A percentile compares a stretch with the other conserved stretches of the same genome.
Evolutionary conservation across 2,888 invertebrate genomes (phyloP).

Genomic region (Nephrotoma guestfalica): DNA sequence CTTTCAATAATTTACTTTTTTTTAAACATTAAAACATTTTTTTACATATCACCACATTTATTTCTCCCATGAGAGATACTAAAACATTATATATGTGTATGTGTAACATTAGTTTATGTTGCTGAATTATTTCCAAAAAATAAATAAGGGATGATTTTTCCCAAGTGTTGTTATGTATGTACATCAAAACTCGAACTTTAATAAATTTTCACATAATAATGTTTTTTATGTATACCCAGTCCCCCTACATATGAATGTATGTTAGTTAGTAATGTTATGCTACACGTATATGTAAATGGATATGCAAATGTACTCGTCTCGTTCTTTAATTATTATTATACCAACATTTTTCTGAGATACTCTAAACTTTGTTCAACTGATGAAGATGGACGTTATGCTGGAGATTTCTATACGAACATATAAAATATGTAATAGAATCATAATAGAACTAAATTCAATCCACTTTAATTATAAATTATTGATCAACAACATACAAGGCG

Average conservation of each 20-base stretch:
- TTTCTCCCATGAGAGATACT: neutral
- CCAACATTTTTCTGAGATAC: neutral
- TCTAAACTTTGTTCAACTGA: neutral
- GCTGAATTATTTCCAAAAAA: neutral
- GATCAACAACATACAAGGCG: neutral
- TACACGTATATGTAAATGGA: neutral
- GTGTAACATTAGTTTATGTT: neutral
- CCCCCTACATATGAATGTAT: no score
- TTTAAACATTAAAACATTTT: neutral
- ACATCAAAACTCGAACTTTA: neutral
- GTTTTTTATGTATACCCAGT: neutral
- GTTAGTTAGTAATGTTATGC: no score
- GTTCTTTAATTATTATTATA: no score
- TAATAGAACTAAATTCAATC: neutral
- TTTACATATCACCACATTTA: neutral
- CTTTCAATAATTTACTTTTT: neutral
- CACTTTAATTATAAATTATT: neutral
- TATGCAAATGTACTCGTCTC: no score
- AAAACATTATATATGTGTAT: neutral
- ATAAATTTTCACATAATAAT: neutral
- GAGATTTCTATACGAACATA: no score
- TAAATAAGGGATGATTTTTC: neutral
- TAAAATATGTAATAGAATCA: neutral
- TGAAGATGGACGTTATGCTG: no score
- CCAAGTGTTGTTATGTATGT: neutral